Percentiles rank a stretch among this genome's conserved stretches.
Conservation (phyloP, 2,797 vertebrate species). For the Pyrocephalus nanus region DNA sequence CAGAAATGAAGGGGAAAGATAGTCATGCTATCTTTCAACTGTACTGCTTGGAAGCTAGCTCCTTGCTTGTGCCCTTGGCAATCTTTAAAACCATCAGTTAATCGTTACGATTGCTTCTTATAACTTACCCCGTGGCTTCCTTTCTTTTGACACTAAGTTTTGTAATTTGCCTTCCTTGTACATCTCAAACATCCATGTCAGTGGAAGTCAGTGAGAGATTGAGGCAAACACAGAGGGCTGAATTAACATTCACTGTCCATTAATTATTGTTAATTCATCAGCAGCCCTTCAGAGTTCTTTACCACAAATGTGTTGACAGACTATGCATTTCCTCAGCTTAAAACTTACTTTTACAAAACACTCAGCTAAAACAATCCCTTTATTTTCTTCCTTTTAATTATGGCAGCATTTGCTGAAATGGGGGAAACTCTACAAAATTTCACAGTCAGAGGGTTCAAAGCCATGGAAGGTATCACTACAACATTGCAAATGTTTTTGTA, state of each 20-base stretch:
- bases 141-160: neutral
- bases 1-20: neutral
- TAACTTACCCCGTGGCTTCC: neutral
- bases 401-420: neutral
- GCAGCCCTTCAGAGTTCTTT: neutral
- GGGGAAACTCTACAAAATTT: neutral
- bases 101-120: neutral
- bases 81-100: neutral
- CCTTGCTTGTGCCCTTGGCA: neutral
- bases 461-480: neutral
- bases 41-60: neutral
- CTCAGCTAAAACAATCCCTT: neutral
- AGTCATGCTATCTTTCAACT: neutral
- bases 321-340: neutral
- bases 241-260: neutral
- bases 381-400: neutral
- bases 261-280: neutral
- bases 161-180: neutral
- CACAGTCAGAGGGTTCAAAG: neutral
- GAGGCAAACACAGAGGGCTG: neutral
- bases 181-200: neutral
- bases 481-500: neutral
- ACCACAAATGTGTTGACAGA: neutral
- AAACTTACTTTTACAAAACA: neutral
- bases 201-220: neutral